phyloP scores from a whole-genome alignment of 37 sponge, comb jelly and placozoan species.

The Geodia barretti region DNA sequence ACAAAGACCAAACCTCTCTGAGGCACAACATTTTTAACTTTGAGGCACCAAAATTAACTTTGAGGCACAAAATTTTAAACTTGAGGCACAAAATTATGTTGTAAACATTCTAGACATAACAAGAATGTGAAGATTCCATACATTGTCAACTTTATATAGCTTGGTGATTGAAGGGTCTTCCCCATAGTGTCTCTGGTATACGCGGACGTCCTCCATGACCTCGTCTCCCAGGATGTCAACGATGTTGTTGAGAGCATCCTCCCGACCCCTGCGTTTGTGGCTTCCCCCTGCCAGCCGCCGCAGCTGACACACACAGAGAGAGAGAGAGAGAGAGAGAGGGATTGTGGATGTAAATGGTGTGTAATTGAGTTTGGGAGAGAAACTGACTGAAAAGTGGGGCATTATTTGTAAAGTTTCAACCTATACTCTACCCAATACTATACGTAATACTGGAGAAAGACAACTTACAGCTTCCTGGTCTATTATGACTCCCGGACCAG shows the following conservation, averaged over 20 bases:
- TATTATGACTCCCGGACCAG: conserved; percentile 40
- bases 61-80: too few species aligned
- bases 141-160: conserved; percentile 26
- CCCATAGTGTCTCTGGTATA: conserved; percentile 30
- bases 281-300: conserved; percentile 49
- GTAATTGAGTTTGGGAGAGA: too few species aligned
- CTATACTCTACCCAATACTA: background rate
- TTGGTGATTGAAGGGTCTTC: conserved; percentile 44
- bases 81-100: too few species aligned
- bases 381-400: too few species aligned
- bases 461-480: conserved; percentile 24
- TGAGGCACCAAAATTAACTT: too few species aligned
- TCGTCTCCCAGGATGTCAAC: conserved; percentile 40
- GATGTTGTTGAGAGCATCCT: conserved; percentile 36
- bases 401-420: too few species aligned
- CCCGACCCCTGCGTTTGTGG: background rate
- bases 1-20: too few species aligned
- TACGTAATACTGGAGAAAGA: background rate
- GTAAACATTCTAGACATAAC: too few species aligned
- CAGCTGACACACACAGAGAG: conserved; percentile 20
- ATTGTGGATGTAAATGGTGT: too few species aligned
- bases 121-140: too few species aligned
- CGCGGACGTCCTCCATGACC: conserved; percentile 32
- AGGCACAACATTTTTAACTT: too few species aligned
- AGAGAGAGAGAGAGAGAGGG: background rate